These are phyloP conservation scores for Hirtodrosophila histrioides DNA, from an alignment of 2,888 invertebrate species.

Conservation along the genomic window DNA sequence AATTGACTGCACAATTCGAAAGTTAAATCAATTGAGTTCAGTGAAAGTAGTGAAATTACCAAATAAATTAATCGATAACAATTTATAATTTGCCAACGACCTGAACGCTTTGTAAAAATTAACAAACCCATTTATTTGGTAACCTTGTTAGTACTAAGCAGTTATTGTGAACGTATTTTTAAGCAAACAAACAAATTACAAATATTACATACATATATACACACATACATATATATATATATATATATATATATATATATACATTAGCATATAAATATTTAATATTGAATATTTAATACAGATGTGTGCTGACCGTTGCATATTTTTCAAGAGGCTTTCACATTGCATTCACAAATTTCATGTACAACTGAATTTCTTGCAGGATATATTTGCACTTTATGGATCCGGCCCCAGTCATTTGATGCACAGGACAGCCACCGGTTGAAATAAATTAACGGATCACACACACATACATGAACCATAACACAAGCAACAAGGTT, in stretches of 20 bases:
- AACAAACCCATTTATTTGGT: constrained; percentile 54
- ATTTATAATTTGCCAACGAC: constrained; percentile 67
- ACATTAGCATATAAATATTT: constrained; percentile 48
- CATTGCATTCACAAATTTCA: constrained; percentile 29
- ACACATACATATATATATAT: constrained; percentile 17
- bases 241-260: constrained; percentile 33
- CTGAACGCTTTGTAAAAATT: constrained; percentile 70
- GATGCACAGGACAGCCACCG: constrained; percentile 35
- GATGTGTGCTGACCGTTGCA: constrained; percentile 34
- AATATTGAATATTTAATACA: constrained; percentile 35
- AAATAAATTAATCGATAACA: constrained; percentile 26
- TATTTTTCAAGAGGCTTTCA: constrained; percentile 40
- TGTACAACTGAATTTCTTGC: constrained; percentile 27
- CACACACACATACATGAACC: constrained; percentile 11
- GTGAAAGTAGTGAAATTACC: constrained; percentile 51
- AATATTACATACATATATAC: constrained; percentile 46
- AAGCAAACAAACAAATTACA: constrained; percentile 63
- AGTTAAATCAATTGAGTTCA: constrained; percentile 40
- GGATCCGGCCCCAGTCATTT: constrained; percentile 28
- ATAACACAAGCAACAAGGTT: constrained; percentile 34
- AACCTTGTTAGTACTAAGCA: constrained; percentile 65
- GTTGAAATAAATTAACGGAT: not conserved
- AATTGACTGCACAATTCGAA: constrained; percentile 56
- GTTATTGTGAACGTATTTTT: constrained; percentile 74
- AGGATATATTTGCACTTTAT: constrained; percentile 33